These are phyloP conservation scores for Capra hircus DNA, from an alignment of 2,113 vertebrate genomes.

Conservation along the genomic window DNA sequence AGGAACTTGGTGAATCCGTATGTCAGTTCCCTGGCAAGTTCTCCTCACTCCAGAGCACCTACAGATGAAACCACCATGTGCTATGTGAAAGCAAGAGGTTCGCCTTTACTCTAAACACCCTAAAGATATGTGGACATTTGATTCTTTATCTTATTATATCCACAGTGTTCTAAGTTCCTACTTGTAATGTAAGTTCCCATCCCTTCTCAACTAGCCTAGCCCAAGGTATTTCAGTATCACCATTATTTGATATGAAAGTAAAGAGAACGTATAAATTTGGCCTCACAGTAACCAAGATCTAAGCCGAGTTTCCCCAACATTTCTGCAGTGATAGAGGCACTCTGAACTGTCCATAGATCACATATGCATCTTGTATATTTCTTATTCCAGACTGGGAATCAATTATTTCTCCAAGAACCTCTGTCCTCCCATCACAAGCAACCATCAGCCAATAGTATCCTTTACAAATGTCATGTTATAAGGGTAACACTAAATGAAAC, in stretches of 20 bases:
- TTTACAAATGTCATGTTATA: not conserved
- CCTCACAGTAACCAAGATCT: not conserved
- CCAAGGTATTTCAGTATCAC: not conserved
- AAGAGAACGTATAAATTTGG: not conserved
- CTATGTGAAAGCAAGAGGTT: not conserved
- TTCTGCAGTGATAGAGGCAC: not conserved
- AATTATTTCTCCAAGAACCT: not conserved
- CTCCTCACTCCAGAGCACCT: not conserved
- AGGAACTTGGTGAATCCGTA: not conserved
- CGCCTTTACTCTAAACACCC: not conserved
- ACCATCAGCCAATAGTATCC: not conserved
- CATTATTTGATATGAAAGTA: not conserved
- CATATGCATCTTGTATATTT: not conserved
- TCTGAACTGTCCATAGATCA: not conserved
- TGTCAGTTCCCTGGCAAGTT: not conserved
- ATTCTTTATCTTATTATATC: not conserved
- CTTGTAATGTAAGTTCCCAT: not conserved
- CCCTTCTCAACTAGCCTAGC: not conserved
- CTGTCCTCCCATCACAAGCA: not conserved
- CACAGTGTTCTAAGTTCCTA: not conserved
- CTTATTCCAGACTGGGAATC: not conserved
- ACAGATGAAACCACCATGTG: not conserved
- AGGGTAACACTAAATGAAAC: not conserved
- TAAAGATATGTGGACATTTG: not conserved
- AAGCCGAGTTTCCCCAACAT: not conserved